Percentiles rank a stretch among this genome's conserved stretches.
Evolutionary conservation across 64 coral and sea anemone species (phyloP).

Genomic region (Pocillopora verrucosa): DNA sequence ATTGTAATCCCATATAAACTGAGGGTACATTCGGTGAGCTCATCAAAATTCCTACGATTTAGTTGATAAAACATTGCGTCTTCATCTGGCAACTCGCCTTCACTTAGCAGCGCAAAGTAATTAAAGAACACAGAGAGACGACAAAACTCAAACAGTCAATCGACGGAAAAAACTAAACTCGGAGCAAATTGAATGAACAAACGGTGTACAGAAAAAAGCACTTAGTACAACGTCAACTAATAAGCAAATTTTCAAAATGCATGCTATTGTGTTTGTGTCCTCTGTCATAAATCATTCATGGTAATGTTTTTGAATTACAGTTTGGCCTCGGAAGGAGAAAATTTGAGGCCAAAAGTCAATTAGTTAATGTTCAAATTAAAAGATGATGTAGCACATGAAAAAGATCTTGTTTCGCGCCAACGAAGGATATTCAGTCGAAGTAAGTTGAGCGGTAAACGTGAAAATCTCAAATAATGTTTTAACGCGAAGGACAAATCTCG

Average conservation of each 20-base stretch:
- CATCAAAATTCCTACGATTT: conserved; percentile 9
- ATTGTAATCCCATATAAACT: conserved; percentile 1
- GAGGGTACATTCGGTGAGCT: not conserved
- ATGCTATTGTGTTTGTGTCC: conserved; percentile 23
- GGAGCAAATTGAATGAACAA: not conserved
- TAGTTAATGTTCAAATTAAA: conserved; percentile 15
- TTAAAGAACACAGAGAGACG: not conserved
- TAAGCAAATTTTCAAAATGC: conserved; percentile 42
- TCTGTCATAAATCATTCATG: conserved; percentile 40
- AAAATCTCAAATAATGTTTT: not conserved
- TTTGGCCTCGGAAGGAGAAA: conserved; percentile 19
- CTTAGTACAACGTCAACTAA: not conserved
- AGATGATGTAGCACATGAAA: not conserved
- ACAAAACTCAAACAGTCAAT: not conserved
- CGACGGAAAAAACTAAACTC: not conserved
- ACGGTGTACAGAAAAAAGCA: not conserved
- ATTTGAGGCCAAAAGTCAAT: conserved; percentile 41
- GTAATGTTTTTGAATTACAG: conserved; percentile 6
- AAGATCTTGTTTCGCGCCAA: not conserved
- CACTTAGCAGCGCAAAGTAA: not conserved
- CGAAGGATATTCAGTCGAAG: not conserved
- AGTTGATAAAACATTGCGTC: not conserved
- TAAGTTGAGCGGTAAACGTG: not conserved
- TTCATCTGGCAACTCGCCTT: conserved; percentile 22
- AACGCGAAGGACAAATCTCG: not conserved